Percentiles rank a stretch among this genome's conserved stretches.
Evolutionary conservation across 53 echinoderm and acorn worm species (phyloP).

Genomic region (Antedon mediterranea): DNA sequence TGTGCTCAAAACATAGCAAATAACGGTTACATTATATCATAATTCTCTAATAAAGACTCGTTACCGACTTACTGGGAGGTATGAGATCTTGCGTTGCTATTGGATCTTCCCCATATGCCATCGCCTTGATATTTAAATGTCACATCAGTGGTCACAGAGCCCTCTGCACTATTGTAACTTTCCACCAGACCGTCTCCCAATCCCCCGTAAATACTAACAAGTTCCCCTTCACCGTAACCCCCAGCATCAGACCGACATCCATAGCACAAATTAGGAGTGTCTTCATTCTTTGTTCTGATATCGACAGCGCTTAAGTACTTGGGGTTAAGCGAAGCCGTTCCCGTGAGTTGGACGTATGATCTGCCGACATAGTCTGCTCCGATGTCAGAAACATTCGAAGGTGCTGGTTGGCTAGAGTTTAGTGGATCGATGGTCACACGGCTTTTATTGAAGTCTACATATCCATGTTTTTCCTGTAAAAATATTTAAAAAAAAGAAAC

Average conservation of each 20-base stretch:
- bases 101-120: neutral
- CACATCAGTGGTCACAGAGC: neutral
- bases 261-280: constrained; percentile 50
- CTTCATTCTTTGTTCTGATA: constrained; percentile 26
- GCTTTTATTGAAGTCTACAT: too few relatives aligned
- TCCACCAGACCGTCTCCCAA: neutral
- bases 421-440: too few relatives aligned
- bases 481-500: too few relatives aligned
- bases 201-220: neutral
- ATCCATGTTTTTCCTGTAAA: too few relatives aligned
- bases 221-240: neutral
- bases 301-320: constrained; percentile 51
- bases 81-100: neutral
- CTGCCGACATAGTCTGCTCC: neutral
- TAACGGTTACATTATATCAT: too few relatives aligned
- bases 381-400: neutral
- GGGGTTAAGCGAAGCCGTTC: constrained; percentile 51
- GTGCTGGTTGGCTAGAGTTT: neutral
- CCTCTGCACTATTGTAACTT: neutral
- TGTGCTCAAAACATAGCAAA: too few relatives aligned
- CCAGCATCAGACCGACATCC: constrained; percentile 25
- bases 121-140: neutral
- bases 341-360: constrained; percentile 59
- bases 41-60: too few relatives aligned
- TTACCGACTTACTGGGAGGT: neutral